Percentiles rank a stretch among this genome's conserved stretches.
Evolutionary conservation across 53 echinoderm and acorn worm species (phyloP).

Genomic region (Astropecten irregularis): DNA sequence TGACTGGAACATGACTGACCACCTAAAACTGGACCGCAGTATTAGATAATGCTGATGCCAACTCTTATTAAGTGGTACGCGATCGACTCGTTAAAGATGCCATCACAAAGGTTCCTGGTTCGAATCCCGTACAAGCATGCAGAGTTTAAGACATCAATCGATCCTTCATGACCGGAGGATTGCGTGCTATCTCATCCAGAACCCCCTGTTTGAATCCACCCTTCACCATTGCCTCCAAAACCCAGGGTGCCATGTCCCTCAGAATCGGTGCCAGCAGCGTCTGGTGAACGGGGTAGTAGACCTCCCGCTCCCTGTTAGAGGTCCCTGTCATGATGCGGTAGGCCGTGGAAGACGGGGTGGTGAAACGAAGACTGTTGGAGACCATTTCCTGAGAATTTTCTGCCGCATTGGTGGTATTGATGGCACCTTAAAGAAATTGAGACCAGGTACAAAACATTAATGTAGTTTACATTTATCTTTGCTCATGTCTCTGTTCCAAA

Average conservation of each 20-base stretch:
- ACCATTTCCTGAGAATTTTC: constrained; percentile 54
- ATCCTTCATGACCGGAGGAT: too few relatives aligned
- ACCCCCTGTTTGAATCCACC: constrained; percentile 40
- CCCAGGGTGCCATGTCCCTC: constrained; percentile 60
- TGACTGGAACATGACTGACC: too few relatives aligned
- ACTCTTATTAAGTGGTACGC: too few relatives aligned
- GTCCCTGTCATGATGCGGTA: constrained; percentile 78
- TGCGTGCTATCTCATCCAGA: neutral
- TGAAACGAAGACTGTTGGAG: constrained; percentile 15
- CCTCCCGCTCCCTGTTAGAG: constrained; percentile 58
- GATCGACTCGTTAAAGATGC: too few relatives aligned
- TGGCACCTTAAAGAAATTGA: constrained; percentile 54
- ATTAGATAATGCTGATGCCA: too few relatives aligned
- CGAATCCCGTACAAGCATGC: too few relatives aligned
- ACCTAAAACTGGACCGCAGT: too few relatives aligned
- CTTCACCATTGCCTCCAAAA: constrained; percentile 51
- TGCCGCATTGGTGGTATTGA: constrained; percentile 73
- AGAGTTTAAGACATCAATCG: too few relatives aligned
- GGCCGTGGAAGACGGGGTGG: constrained; percentile 66
- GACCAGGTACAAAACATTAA: too few relatives aligned
- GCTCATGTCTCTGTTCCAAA: too few relatives aligned
- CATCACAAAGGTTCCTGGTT: too few relatives aligned
- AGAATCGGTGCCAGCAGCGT: constrained; percentile 8
- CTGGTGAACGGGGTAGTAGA: constrained; percentile 61
- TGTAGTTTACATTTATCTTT: too few relatives aligned